Evolutionary conservation across 2,888 invertebrate genomes (phyloP).

Genomic region (Sphaerophoria rueppellii): DNA sequence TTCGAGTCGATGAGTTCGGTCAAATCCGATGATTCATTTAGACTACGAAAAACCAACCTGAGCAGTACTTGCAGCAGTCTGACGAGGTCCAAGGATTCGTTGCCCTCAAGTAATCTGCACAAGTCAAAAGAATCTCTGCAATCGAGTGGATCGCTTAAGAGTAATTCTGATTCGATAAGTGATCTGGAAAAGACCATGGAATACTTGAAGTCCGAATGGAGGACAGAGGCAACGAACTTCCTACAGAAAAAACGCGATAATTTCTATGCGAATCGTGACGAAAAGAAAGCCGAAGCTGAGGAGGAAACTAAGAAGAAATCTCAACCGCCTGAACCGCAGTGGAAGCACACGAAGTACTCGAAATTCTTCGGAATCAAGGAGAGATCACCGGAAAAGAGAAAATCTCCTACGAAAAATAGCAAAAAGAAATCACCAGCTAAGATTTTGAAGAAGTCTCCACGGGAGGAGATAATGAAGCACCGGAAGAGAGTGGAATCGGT

Average conservation of each 20-base stretch:
- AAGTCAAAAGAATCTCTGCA: slow-evolving; percentile 78
- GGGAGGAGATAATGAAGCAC: slow-evolving; percentile 63
- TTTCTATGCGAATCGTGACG: slow-evolving; percentile 76
- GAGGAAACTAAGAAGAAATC: slow-evolving; percentile 62
- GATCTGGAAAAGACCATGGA: slow-evolving; percentile 81
- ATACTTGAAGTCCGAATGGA: slow-evolving; percentile 80
- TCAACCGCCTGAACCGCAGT: slow-evolving; percentile 75
- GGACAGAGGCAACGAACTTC: slow-evolving; percentile 80
- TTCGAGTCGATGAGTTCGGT: slow-evolving; percentile 80
- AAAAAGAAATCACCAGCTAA: slow-evolving; percentile 58
- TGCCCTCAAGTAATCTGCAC: slow-evolving; percentile 76
- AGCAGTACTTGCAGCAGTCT: slow-evolving; percentile 79
- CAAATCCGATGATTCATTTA: slow-evolving; percentile 76
- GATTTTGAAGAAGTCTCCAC: slow-evolving; percentile 57
- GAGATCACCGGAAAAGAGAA: slow-evolving; percentile 75
- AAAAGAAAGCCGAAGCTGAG: slow-evolving; percentile 63
- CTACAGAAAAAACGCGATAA: slow-evolving; percentile 80
- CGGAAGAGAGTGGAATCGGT: slow-evolving; percentile 60
- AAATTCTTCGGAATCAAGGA: slow-evolving; percentile 79
- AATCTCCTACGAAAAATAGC: slow-evolving; percentile 75
- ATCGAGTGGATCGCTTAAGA: slow-evolving; percentile 74
- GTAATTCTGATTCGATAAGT: slow-evolving; percentile 78
- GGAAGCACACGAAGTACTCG: slow-evolving; percentile 78
- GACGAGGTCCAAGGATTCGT: slow-evolving; percentile 78
- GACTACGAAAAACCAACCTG: slow-evolving; percentile 78